phyloP scores from a whole-genome alignment of 1,140 invertebrate genomes.

The Chironomus tepperi region DNA sequence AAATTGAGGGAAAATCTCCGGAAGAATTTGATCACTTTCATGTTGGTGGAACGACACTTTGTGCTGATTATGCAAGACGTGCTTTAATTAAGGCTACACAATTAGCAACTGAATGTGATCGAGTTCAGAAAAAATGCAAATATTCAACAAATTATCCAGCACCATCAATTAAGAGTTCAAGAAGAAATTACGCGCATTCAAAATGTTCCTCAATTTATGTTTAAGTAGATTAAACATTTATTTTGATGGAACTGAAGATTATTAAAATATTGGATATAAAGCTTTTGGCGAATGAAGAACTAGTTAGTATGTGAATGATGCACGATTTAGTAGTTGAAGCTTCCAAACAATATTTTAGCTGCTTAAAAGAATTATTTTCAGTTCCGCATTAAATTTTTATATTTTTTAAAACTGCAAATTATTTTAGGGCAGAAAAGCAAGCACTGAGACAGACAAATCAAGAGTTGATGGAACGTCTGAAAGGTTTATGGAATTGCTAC shows the following conservation, averaged over 20 bases:
- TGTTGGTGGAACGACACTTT: slow-evolving; percentile 1
- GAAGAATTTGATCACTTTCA: neutral
- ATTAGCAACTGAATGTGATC: neutral
- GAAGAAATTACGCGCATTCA: neutral
- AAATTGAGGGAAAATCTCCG: neutral
- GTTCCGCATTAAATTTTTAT: slow-evolving; percentile 10
- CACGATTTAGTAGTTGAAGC: neutral
- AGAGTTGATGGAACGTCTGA: slow-evolving; percentile 49
- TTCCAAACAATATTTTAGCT: slow-evolving; percentile 27
- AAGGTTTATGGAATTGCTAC: slow-evolving; percentile 49
- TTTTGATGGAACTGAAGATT: neutral
- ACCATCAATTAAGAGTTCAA: neutral
- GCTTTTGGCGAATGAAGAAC: too few relatives aligned
- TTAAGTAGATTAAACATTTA: slow-evolving; percentile 18
- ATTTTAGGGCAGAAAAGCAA: slow-evolving; percentile 46
- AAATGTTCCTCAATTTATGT: slow-evolving; percentile 16
- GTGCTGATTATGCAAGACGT: slow-evolving; percentile 4
- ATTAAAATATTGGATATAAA: too few relatives aligned
- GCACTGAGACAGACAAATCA: slow-evolving; percentile 47
- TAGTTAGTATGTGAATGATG: neutral
- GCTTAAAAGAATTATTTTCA: neutral
- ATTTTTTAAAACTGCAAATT: slow-evolving; percentile 11
- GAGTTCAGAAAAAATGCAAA: neutral
- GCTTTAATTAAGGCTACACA: neutral
- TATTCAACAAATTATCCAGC: neutral